Percentiles rank a stretch among this genome's conserved stretches.
Conservation (phyloP, 2,888 invertebrate species). For the Linyphia triangularis region DNA sequence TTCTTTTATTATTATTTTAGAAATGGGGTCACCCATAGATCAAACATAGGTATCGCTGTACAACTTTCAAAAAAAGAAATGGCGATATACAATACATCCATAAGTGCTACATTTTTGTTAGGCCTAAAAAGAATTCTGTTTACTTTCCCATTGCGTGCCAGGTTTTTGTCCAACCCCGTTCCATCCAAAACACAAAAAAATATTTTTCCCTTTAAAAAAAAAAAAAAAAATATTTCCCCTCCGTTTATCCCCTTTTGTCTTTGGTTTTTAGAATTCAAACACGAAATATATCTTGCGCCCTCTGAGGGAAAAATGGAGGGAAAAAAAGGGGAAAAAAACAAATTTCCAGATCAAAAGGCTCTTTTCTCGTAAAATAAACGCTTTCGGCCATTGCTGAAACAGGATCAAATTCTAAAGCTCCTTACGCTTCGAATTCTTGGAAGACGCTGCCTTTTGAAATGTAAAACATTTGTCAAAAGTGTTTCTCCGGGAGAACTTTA, state of each 20-base stretch:
- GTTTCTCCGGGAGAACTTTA: neutral
- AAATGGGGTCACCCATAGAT: neutral
- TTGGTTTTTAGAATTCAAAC: neutral
- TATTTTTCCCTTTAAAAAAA: neutral
- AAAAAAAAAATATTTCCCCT: neutral
- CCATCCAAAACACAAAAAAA: neutral
- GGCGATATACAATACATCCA: no score
- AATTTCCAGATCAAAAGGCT: neutral
- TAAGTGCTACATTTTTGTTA: neutral
- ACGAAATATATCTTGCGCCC: neutral
- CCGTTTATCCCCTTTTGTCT: neutral
- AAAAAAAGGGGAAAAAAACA: neutral
- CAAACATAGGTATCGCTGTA: neutral
- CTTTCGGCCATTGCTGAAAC: neutral
- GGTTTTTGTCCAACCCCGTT: no score
- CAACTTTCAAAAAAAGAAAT: no score
- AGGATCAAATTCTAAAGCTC: slow-evolving; percentile 1
- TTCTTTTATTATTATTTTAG: no score
- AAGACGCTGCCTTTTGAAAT: neutral
- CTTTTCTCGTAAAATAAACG: neutral
- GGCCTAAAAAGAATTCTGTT: neutral
- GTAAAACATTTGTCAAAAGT: neutral
- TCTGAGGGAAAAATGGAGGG: neutral
- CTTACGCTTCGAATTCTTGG: neutral
- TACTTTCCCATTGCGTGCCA: neutral